Conservation (phyloP, 1,140 invertebrate genomes). For the Radopholus similis region DNA sequence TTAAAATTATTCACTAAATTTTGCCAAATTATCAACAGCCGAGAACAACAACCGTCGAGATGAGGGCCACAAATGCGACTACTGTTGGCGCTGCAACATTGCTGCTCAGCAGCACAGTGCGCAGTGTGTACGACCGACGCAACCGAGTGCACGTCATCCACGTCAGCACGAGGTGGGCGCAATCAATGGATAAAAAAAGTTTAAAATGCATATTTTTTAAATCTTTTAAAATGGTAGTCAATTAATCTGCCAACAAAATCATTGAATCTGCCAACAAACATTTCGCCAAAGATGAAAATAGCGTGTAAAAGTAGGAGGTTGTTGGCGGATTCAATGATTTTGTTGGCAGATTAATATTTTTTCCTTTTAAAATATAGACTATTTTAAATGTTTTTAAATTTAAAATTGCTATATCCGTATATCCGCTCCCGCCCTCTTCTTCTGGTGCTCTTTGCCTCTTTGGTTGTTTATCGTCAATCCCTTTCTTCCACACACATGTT, state of each 20-base stretch:
- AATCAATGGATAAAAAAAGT: background rate
- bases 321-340: too few species aligned
- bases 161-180: constrained; percentile 15
- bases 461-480: background rate
- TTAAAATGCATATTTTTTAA: background rate
- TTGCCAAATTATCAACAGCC: too few species aligned
- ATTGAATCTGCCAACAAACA: too few species aligned
- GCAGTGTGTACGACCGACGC: constrained; percentile 8
- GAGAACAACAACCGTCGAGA: background rate
- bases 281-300: too few species aligned
- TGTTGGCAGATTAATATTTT: background rate
- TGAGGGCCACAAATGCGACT: background rate
- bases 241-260: too few species aligned
- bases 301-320: too few species aligned
- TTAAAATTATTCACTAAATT: too few species aligned
- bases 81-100: background rate
- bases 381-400: background rate
- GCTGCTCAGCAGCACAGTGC: background rate
- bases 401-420: background rate
- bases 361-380: background rate
- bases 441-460: background rate
- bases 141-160: constrained; percentile 27
- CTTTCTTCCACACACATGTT: background rate
- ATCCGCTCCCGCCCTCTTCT: too few species aligned
- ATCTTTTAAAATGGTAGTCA: background rate